Conservation (phyloP, 2,797 vertebrate genomes). For the Rhincodon typus region DNA sequence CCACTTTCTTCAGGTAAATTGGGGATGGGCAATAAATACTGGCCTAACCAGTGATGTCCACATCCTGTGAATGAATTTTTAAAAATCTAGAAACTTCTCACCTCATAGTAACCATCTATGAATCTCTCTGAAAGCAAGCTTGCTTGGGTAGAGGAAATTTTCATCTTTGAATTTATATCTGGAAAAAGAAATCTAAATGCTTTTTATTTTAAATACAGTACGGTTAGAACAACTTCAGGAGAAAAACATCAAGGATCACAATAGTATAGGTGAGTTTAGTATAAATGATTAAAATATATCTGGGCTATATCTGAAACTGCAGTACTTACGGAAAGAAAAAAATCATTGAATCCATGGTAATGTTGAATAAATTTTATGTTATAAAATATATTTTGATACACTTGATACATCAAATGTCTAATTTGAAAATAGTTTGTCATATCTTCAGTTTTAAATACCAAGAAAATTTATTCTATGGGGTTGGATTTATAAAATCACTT, state of each 20-base stretch:
- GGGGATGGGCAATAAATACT: too few relatives aligned
- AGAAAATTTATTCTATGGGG: not conserved
- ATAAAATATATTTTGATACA: too few relatives aligned
- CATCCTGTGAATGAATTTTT: too few relatives aligned
- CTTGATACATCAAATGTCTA: too few relatives aligned
- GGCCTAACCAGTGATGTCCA: too few relatives aligned
- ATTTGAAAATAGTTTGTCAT: not conserved
- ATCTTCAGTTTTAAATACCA: not conserved
- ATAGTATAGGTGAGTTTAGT: constrained; percentile 86
- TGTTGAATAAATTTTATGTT: not conserved
- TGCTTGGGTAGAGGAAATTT: too few relatives aligned
- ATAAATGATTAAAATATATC: constrained; percentile 27
- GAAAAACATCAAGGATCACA: constrained; percentile 97
- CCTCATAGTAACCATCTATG: too few relatives aligned
- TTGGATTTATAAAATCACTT: not conserved
- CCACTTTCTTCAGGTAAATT: too few relatives aligned
- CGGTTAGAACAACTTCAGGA: constrained; percentile 97
- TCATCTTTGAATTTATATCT: not conserved
- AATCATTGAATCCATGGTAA: not conserved
- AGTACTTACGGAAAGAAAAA: not conserved
- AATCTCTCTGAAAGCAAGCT: too few relatives aligned
- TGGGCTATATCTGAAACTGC: not conserved
- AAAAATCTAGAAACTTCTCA: too few relatives aligned
- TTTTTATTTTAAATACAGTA: constrained; percentile 85
- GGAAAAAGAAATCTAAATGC: constrained; percentile 51